Evolutionary conservation across 2,113 vertebrate genomes (phyloP).

Genomic region (Colistium nudipinnis): DNA sequence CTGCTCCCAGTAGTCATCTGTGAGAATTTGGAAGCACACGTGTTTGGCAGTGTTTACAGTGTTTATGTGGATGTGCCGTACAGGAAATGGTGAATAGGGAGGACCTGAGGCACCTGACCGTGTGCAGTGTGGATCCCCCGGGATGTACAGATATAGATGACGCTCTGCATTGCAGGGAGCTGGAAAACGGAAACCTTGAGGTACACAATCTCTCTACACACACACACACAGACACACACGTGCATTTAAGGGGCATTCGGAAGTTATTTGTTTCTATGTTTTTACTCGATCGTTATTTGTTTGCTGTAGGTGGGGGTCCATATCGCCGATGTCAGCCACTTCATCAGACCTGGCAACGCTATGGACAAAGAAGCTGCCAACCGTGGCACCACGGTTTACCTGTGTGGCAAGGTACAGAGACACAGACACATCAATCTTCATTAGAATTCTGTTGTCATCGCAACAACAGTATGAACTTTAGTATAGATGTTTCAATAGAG

Average conservation of each 20-base stretch:
- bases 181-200: constrained; percentile 92
- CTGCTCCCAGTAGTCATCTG: background rate
- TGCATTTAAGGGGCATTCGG: background rate
- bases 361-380: constrained; percentile 93
- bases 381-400: constrained; percentile 95
- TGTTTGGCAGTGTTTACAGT: background rate
- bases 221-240: background rate
- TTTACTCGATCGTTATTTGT: background rate
- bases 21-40: background rate
- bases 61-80: constrained; percentile 24
- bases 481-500: background rate
- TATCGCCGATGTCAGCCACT: constrained; percentile 97
- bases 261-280: background rate
- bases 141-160: constrained; percentile 99
- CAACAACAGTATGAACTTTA: background rate
- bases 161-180: constrained; percentile 89
- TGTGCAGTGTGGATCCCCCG: constrained; percentile 98
- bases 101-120: constrained; percentile 87
- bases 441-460: background rate
- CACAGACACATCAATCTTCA: background rate
- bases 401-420: constrained; percentile 85
- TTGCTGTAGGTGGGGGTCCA: constrained; percentile 91
- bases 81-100: constrained; percentile 90
- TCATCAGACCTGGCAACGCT: constrained; percentile 95
- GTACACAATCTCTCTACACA: constrained; percentile 55